phyloP scores from a whole-genome alignment of 1,140 invertebrate species.

The Lethrus apterus region DNA sequence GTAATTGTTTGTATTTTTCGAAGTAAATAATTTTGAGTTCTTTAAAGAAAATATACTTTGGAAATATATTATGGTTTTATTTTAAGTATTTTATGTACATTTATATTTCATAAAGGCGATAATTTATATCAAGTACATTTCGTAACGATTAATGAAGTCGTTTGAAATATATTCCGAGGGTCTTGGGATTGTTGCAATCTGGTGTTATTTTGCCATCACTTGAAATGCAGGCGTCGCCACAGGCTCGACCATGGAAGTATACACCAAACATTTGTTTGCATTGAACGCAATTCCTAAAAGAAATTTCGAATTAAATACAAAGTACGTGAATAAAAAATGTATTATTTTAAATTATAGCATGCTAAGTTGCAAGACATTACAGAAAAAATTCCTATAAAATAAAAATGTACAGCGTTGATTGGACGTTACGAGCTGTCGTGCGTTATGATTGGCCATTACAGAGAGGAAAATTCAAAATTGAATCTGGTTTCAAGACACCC shows the following conservation, averaged over 20 bases:
- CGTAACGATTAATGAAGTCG: constrained; percentile 25
- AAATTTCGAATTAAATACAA: not conserved
- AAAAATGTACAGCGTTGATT: too few relatives aligned
- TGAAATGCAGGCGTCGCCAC: constrained; percentile 31
- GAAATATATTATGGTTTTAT: too few relatives aligned
- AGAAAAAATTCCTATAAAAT: not conserved
- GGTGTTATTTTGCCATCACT: constrained; percentile 27
- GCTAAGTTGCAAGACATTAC: not conserved
- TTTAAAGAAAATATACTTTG: too few relatives aligned
- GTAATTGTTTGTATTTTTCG: too few relatives aligned
- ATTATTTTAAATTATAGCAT: not conserved
- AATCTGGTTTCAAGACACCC: too few relatives aligned
- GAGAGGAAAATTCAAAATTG: too few relatives aligned
- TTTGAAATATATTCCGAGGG: constrained; percentile 30
- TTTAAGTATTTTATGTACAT: too few relatives aligned
- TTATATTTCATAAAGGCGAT: too few relatives aligned
- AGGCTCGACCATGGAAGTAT: constrained; percentile 32
- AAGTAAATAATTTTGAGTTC: too few relatives aligned
- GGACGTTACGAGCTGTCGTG: too few relatives aligned
- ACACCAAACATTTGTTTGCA: constrained; percentile 37
- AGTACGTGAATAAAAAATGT: not conserved
- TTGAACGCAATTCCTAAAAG: constrained; percentile 34
- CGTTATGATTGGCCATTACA: too few relatives aligned
- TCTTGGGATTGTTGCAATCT: constrained; percentile 35
- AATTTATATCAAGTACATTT: too few relatives aligned